Base-by-base conservation (phyloP, 1,140 invertebrate species). In the Tigriopus japonicus region DNA sequence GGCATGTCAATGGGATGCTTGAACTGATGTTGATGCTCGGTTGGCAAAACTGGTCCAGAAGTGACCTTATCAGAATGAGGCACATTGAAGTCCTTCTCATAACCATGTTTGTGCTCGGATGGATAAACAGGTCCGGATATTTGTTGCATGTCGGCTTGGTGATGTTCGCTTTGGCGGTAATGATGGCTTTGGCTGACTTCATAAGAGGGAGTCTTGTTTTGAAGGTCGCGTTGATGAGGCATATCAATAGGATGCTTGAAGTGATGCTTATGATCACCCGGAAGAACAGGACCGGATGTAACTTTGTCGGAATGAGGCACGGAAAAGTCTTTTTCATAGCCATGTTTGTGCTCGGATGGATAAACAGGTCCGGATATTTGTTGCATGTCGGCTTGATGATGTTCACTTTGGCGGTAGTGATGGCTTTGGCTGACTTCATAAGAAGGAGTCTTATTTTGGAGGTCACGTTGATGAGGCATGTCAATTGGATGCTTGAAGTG, bases 101-200 rank as follows among this genome's bases (percentile, higher is more conserved):
- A 61, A 40, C 19, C 17, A 40, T 61, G 59, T 40, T 53, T 61
- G 15, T 40, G 14, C n/a, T 58, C 40, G n/a, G n/a, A 17, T 58
- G 28, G 28, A 17, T 58, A 58, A 2, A 58, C 56, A 41, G 56
- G 56, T 1, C 56, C 56, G 1, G 45, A 49, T 10, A 49, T 49
- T 21, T 49, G 45, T 17, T 15, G n/a, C 45, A 49, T 49, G 45
- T 61, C 59, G 17, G 45, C 1, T 41, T 41, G 15, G 52, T 61
- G 59, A 15, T 28, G 52, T 61, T 61, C 17, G 12, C 43, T 56
- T 40, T 15, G 19, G 19, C 45, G 43, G 23, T 55, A 61, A 24
- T 61, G 59, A 53, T 61, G 45, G 17, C 43, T 56, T 19, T 61
- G 19, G 28, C 40, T 19, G 3, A 61, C 59, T 55, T 61, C 59